phyloP scores from a whole-genome alignment of 1,140 invertebrate genomes.

The Megalopta genalis region DNA sequence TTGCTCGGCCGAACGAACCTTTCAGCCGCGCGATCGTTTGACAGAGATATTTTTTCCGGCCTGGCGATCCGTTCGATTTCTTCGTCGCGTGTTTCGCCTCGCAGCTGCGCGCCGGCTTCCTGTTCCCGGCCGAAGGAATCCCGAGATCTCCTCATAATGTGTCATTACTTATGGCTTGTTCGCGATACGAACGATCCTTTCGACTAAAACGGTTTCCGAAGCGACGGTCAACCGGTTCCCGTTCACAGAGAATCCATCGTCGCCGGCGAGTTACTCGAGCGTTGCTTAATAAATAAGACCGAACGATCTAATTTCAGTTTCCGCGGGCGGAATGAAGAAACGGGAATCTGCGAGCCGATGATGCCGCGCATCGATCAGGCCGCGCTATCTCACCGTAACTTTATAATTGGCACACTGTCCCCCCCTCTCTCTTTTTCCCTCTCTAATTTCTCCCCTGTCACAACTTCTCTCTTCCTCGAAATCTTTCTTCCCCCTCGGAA shows the following conservation, averaged over 20 bases:
- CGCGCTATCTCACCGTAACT: constrained; percentile 13
- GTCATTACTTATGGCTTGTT: too few species aligned
- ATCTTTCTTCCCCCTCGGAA: too few species aligned
- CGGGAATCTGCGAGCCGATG: background rate
- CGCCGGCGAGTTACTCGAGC: background rate
- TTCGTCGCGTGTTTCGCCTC: too few species aligned
- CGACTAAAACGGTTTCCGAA: constrained; percentile 17
- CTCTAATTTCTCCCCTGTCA: too few species aligned
- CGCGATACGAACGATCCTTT: background rate
- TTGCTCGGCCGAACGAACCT: too few species aligned
- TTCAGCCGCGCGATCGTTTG: too few species aligned
- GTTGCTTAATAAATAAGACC: constrained; percentile 13
- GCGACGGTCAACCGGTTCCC: constrained; percentile 14
- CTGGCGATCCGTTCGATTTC: too few species aligned
- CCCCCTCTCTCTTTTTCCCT: background rate
- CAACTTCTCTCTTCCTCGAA: too few species aligned
- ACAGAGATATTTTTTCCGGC: too few species aligned
- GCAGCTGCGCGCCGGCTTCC: too few species aligned
- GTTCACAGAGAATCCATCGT: background rate
- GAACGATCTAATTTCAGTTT: constrained; percentile 35
- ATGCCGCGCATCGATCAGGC: constrained; percentile 9
- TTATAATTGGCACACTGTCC: background rate
- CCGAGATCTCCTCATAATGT: too few species aligned
- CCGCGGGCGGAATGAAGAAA: background rate
- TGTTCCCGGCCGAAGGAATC: too few species aligned